Evolutionary conservation across 2,113 vertebrate genomes (phyloP), one percentile per base, ranked within the genome.

Genomic region (Platichthys stellatus): DNA sequence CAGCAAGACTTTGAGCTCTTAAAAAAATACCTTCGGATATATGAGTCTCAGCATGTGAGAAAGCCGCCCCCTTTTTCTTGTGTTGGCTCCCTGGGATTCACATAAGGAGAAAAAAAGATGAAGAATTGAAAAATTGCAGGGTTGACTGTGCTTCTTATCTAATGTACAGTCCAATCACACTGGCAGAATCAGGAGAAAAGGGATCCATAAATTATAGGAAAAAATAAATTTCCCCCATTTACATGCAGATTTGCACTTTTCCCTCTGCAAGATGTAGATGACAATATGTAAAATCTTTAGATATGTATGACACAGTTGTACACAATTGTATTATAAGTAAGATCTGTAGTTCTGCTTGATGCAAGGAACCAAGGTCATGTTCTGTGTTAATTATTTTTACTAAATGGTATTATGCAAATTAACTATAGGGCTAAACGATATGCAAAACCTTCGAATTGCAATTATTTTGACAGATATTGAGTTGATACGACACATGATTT

Each of bases 1-100:
- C 40, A 43, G 78, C 70, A 73, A 86, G 74, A 74, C 31, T 31
- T 31, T 31, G 31, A 31, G 31, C 31, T 31, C 87, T 68, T 85
- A 18, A 51, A 51, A 78, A 85, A 90, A 91, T 93, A 93, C 92
- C 92, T 93, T 93, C 92, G 77, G 91, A 91, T 88, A 92, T 90
- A 87, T 93, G 91, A 88, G 79, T 91, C 88, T 93, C 92, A 69
- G 86, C 85, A 58, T 93, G 89, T 81, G 92, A 91, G 84, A 92
- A 93, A 86, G 89, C 70, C 65, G 88, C 86, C 81, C 91, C 92
- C 82, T 92, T 92, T 91, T 91, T 93, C 91, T 82, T 93, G 89
- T 90, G 88, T 78, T 89, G 92, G 87, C 85, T 81, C 73, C 90
- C 90, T 92, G 89, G 73, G 89, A 79, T 82, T 92, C 80, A 91